phyloP scores from a whole-genome alignment of 2,888 invertebrate genomes.

The Ophion ventricosus region DNA sequence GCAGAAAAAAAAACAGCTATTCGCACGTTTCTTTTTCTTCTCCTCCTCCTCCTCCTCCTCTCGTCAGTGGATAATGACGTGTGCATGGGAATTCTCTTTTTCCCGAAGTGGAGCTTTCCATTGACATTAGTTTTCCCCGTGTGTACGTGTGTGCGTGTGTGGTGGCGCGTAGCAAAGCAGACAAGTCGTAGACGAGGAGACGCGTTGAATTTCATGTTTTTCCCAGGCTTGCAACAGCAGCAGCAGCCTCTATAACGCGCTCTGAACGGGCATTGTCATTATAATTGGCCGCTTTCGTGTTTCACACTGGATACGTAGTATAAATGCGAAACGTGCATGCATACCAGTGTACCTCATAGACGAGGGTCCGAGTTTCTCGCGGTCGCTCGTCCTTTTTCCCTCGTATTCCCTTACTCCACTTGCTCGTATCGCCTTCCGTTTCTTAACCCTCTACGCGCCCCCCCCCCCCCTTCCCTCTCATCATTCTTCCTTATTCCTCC shows the following conservation, averaged over 20 bases:
- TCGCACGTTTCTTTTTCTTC: neutral
- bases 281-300: conserved; percentile 82
- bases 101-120: neutral
- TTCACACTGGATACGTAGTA: conserved; percentile 69
- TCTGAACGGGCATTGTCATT: conserved; percentile 80
- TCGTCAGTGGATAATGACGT: neutral
- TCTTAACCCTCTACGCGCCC: neutral
- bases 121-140: neutral
- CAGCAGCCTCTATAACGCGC: conserved; percentile 64
- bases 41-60: neutral
- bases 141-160: neutral
- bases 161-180: neutral
- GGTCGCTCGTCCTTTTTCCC: conserved; percentile 4
- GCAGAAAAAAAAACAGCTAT: neutral
- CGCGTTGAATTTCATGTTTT: conserved; percentile 76
- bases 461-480: no score
- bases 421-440: conserved; percentile 2
- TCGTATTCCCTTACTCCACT: conserved; percentile 11
- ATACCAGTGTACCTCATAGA: no score
- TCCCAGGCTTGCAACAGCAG: conserved; percentile 74
- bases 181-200: conserved; percentile 67
- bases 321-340: conserved; percentile 1
- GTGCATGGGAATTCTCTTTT: neutral
- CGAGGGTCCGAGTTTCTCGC: neutral
- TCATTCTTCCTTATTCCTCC: no score